Evolutionary conservation across 2,888 invertebrate genomes (phyloP).

Genomic region (Prionchulus punctatus): DNA sequence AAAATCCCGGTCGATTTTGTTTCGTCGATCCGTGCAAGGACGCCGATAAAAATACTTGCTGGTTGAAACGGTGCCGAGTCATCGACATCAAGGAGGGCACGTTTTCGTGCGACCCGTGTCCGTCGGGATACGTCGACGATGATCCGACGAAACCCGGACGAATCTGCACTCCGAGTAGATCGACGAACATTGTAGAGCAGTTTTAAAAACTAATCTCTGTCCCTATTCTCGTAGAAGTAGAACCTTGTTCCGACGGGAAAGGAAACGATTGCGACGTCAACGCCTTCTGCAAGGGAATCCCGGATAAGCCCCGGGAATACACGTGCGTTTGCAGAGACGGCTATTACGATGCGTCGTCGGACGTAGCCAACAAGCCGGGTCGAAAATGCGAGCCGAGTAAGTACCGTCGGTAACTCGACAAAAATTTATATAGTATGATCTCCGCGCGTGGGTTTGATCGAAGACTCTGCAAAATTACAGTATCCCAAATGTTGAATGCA

Average conservation of each 20-base stretch:
- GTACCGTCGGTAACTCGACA: no score
- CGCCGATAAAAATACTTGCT: neutral
- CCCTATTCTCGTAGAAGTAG: constrained; percentile 1
- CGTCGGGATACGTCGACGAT: neutral
- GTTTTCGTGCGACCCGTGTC: constrained; percentile 2
- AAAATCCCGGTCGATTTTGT: constrained; percentile 25
- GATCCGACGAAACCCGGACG: constrained; percentile 21
- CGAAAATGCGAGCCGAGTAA: constrained; percentile 9
- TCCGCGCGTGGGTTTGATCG: no score
- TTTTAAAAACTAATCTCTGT: neutral
- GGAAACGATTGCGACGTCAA: constrained; percentile 8
- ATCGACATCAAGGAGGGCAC: neutral
- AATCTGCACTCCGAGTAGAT: constrained; percentile 25
- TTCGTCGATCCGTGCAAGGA: constrained; percentile 12
- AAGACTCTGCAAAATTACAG: no score
- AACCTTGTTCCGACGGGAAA: constrained; percentile 3
- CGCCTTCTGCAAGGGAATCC: constrained; percentile 2
- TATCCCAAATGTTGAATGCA: no score
- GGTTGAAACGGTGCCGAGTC: constrained; percentile 1
- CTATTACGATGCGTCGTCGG: neutral
- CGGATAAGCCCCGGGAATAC: constrained; percentile 2
- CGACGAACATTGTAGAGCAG: no score
- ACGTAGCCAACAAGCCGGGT: constrained; percentile 1
- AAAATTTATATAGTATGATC: no score
- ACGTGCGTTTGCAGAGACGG: constrained; percentile 9